Conservation (phyloP, 1,140 invertebrate genomes). For the Drosophila lacertosa region DNA sequence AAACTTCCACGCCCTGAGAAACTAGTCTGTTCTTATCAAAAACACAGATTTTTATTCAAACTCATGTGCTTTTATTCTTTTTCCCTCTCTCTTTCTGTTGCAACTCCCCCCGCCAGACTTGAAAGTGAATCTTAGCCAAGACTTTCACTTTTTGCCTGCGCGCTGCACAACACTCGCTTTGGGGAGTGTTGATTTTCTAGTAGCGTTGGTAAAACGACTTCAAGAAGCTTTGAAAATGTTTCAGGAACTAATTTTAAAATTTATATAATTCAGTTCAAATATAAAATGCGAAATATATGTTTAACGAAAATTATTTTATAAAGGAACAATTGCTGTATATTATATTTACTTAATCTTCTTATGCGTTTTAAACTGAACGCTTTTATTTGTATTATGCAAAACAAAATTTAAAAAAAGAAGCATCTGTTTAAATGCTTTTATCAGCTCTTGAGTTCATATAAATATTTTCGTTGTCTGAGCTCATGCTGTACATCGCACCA, state of each 20-base stretch:
- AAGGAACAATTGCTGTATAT: too few relatives aligned
- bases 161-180: neutral
- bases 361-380: too few relatives aligned
- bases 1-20: neutral
- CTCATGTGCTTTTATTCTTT: neutral
- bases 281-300: too few relatives aligned
- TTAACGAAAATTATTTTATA: too few relatives aligned
- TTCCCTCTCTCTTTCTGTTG: neutral
- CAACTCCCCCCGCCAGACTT: neutral
- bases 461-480: too few relatives aligned
- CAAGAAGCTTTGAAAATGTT: neutral
- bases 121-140: slow-evolving; percentile 16
- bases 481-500: too few relatives aligned
- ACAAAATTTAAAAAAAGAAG: too few relatives aligned
- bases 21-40: neutral
- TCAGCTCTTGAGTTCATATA: too few relatives aligned
- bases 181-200: neutral
- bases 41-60: neutral
- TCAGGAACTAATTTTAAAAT: neutral
- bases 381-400: too few relatives aligned
- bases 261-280: too few relatives aligned
- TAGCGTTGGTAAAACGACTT: neutral
- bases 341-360: too few relatives aligned
- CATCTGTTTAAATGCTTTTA: too few relatives aligned
- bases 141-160: slow-evolving; percentile 25